Conservation (phyloP, 2,888 invertebrate species). For the Fragum fragum region DNA sequence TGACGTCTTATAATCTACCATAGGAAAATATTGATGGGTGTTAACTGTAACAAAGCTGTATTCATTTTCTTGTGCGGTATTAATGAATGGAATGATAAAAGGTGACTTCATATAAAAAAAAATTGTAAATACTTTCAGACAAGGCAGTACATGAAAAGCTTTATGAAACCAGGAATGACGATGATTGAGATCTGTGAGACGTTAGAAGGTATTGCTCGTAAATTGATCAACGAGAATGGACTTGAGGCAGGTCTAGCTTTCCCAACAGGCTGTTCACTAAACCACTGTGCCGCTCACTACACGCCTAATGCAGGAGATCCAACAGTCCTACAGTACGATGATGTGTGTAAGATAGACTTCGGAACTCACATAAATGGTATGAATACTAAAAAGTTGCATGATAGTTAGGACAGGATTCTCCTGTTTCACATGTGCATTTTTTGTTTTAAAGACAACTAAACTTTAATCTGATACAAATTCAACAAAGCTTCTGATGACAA, state of each 20-base stretch:
- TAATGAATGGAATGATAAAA: no score
- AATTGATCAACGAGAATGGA: conserved; percentile 97
- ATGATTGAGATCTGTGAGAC: conserved; percentile 99
- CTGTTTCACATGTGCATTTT: no score
- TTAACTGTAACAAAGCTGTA: no score
- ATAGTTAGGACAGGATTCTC: no score
- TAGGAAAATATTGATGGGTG: no score
- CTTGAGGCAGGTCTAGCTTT: conserved; percentile 95
- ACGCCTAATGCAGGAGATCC: conserved; percentile 99
- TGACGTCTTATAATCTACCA: no score
- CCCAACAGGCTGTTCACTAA: conserved; percentile 99
- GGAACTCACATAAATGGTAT: conserved; percentile 98
- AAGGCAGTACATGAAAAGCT: conserved; percentile 95
- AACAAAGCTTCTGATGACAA: no score
- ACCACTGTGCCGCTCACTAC: conserved; percentile 99
- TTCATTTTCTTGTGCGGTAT: no score
- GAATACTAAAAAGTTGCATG: no score
- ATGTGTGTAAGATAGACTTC: conserved; percentile 99
- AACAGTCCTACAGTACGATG: conserved; percentile 97
- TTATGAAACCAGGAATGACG: conserved; percentile 99
- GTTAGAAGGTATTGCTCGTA: conserved; percentile 96
- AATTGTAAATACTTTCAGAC: conserved; percentile 89
- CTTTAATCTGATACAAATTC: no score
- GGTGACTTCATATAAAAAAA: no score
- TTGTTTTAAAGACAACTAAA: no score